A percentile compares a stretch with the other conserved stretches of the same genome.
phyloP scores from a whole-genome alignment of 2,888 invertebrate species.

The Erpobdella octoculata region DNA sequence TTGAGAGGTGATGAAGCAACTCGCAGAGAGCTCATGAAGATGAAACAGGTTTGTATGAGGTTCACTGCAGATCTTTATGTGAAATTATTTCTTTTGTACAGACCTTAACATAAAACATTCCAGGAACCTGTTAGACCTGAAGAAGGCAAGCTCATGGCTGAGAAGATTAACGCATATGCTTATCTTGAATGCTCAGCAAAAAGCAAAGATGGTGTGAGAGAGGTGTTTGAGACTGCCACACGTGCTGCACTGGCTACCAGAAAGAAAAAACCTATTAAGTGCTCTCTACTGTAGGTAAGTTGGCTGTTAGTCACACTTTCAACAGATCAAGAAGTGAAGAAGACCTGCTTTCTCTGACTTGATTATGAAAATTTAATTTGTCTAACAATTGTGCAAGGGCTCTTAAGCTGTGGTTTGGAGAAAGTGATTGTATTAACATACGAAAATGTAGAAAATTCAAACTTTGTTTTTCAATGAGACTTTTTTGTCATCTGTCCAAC shows the following conservation, averaged over 20 bases:
- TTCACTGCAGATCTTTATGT: background rate
- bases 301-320: slow-evolving; percentile 11
- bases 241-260: slow-evolving; percentile 88
- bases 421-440: slow-evolving; percentile 7
- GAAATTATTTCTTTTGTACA: background rate
- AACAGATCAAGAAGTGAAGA: background rate
- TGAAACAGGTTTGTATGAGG: slow-evolving; percentile 66
- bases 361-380: slow-evolving; percentile 7
- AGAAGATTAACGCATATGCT: slow-evolving; percentile 94
- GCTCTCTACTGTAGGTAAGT: slow-evolving; percentile 27
- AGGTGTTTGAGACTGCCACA: slow-evolving; percentile 98
- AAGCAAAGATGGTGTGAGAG: slow-evolving; percentile 96
- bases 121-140: slow-evolving; percentile 87
- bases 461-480: background rate
- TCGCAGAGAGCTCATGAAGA: slow-evolving; percentile 69
- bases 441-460: slow-evolving; percentile 10
- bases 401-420: slow-evolving; percentile 2
- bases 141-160: slow-evolving; percentile 93
- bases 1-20: slow-evolving; percentile 55
- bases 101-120: background rate
- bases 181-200: slow-evolving; percentile 99
- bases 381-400: background rate
- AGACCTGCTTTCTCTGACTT: background rate
- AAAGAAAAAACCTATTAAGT: slow-evolving; percentile 49
- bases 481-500: background rate